phyloP scores from a whole-genome alignment of 1,140 invertebrate genomes.

The Drosophila nigrodunni region DNA sequence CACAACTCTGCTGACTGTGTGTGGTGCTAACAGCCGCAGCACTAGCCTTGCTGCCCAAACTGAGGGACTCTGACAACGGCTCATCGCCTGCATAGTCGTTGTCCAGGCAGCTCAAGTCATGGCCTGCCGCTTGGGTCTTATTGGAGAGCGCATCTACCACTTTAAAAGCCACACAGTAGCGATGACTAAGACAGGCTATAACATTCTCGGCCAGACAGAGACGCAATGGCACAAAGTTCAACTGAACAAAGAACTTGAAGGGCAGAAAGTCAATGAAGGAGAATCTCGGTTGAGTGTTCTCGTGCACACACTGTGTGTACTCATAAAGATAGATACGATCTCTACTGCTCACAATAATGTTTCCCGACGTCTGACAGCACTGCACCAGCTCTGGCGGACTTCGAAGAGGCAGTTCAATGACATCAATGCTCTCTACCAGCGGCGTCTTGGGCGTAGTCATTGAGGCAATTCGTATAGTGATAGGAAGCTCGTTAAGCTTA shows the following conservation, averaged over 20 bases:
- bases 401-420: conserved; percentile 76
- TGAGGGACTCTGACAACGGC: conserved; percentile 71
- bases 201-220: conserved; percentile 78
- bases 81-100: conserved; percentile 75
- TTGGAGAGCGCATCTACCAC: conserved; percentile 73
- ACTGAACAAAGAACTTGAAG: conserved; percentile 81
- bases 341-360: conserved; percentile 80
- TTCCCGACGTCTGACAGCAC: conserved; percentile 79
- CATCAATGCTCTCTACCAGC: conserved; percentile 77
- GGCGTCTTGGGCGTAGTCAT: conserved; percentile 83
- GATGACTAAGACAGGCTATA: conserved; percentile 78
- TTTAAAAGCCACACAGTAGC: conserved; percentile 80
- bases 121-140: conserved; percentile 28
- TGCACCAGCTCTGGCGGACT: conserved; percentile 80
- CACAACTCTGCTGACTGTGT: conserved; percentile 79
- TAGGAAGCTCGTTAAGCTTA: conserved; percentile 76
- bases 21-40: conserved; percentile 58
- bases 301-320: conserved; percentile 79
- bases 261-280: conserved; percentile 81
- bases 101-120: conserved; percentile 62
- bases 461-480: conserved; percentile 80
- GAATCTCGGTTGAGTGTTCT: conserved; percentile 78
- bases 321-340: conserved; percentile 82
- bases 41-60: conserved; percentile 73
- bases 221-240: conserved; percentile 76